Percentiles rank a stretch among this genome's conserved stretches.
Conservation (phyloP, 2,888 invertebrate genomes). For the Sarcophaga rosellei region DNA sequence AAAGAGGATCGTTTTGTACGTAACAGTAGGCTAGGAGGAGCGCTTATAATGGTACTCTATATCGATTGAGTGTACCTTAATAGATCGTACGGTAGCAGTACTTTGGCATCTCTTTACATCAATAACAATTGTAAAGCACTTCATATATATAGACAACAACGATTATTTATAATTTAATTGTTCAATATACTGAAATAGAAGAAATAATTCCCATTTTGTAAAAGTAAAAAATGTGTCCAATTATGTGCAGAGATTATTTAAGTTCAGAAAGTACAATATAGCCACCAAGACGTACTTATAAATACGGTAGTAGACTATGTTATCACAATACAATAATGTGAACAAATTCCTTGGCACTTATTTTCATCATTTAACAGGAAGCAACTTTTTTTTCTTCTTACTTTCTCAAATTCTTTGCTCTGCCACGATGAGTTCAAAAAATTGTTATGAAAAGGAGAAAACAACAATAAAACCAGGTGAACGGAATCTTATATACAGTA, state of each 20-base stretch:
- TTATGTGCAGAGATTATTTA: background rate
- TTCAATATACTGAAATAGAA: too few species aligned
- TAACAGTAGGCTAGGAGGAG: too few species aligned
- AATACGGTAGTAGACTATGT: conserved; percentile 32
- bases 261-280: too few species aligned
- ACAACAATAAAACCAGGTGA: conserved; percentile 1
- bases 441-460: conserved; percentile 39
- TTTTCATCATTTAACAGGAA: conserved; percentile 47
- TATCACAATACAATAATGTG: conserved; percentile 37
- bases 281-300: background rate
- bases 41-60: too few species aligned
- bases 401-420: conserved; percentile 17
- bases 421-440: background rate
- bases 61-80: too few species aligned
- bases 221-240: background rate
- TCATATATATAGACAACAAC: too few species aligned
- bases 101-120: too few species aligned
- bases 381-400: conserved; percentile 35
- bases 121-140: too few species aligned
- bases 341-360: conserved; percentile 57
- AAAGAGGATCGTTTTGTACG: too few species aligned
- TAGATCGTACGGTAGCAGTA: too few species aligned
- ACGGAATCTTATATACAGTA: background rate
- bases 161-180: too few species aligned
- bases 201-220: too few species aligned